These are phyloP conservation scores for Delichon dasypus DNA, from an alignment of 2,797 vertebrate genomes.

Conservation along the genomic window DNA sequence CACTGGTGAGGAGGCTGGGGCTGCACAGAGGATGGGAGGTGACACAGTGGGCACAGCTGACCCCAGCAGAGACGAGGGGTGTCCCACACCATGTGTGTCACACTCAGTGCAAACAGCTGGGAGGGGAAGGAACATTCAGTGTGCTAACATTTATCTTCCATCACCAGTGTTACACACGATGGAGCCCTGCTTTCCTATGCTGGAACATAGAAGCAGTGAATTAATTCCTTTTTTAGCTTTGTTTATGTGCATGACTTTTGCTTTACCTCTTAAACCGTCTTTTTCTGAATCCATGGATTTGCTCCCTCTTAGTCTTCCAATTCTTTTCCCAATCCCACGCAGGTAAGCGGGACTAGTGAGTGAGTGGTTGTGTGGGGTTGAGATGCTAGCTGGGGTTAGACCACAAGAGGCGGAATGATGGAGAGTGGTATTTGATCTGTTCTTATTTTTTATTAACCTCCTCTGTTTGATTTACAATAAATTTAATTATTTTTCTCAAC, in stretches of 20 bases:
- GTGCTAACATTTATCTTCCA: background rate
- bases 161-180: too few species aligned
- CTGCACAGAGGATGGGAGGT: background rate
- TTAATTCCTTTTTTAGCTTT: background rate
- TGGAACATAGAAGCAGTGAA: background rate
- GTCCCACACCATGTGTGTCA: too few species aligned
- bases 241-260: background rate
- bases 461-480: background rate
- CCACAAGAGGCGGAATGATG: background rate
- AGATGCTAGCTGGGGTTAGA: background rate
- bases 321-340: background rate
- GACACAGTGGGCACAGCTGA: background rate
- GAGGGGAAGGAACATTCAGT: rapidly evolving
- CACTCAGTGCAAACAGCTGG: background rate
- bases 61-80: background rate
- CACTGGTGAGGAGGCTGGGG: background rate
- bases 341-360: rapidly evolving
- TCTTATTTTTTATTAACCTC: background rate
- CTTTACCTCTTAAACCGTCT: background rate
- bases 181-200: background rate
- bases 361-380: background rate
- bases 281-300: background rate
- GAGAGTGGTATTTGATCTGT: background rate
- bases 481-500: background rate
- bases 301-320: background rate